These are phyloP conservation scores for Calliphora vomitoria DNA, from an alignment of 2,888 invertebrate species.

Conservation along the genomic window DNA sequence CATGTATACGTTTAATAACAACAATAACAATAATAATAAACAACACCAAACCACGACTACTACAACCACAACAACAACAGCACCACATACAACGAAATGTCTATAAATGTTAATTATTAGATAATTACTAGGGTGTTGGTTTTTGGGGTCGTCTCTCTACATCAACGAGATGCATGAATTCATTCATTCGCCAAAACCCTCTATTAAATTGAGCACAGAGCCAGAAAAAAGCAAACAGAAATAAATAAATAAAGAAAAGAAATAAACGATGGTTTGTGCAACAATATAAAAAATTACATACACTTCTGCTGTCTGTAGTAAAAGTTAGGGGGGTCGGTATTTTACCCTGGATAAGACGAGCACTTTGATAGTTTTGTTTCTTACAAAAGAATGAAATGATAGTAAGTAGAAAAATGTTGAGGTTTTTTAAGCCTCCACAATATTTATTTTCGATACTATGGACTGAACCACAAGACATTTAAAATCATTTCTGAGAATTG, in stretches of 20 bases:
- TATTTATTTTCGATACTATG: no score
- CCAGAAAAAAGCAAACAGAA: constrained; percentile 8
- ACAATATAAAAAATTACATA: constrained; percentile 11
- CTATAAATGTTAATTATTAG: constrained; percentile 67
- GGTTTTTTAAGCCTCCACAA: no score
- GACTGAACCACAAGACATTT: no score
- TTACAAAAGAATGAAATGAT: no score
- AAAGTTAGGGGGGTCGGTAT: neutral
- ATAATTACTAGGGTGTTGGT: constrained; percentile 66
- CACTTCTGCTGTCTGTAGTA: neutral
- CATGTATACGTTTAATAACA: constrained; percentile 61
- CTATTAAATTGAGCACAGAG: neutral
- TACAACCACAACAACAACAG: constrained; percentile 16
- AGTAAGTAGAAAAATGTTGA: no score
- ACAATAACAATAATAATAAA: constrained; percentile 45
- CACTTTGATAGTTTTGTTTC: no score
- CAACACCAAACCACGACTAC: constrained; percentile 29
- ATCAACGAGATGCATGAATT: constrained; percentile 19
- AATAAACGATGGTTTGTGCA: constrained; percentile 10
- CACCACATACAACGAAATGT: constrained; percentile 47
- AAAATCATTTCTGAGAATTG: no score
- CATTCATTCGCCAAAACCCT: constrained; percentile 11
- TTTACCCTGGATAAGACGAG: no score
- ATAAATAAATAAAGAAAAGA: neutral
- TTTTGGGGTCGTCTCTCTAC: constrained; percentile 37